Percentiles rank a stretch among this genome's conserved stretches.
Evolutionary conservation across 2,113 vertebrate species (phyloP).

Genomic region (Trinectes maculatus): DNA sequence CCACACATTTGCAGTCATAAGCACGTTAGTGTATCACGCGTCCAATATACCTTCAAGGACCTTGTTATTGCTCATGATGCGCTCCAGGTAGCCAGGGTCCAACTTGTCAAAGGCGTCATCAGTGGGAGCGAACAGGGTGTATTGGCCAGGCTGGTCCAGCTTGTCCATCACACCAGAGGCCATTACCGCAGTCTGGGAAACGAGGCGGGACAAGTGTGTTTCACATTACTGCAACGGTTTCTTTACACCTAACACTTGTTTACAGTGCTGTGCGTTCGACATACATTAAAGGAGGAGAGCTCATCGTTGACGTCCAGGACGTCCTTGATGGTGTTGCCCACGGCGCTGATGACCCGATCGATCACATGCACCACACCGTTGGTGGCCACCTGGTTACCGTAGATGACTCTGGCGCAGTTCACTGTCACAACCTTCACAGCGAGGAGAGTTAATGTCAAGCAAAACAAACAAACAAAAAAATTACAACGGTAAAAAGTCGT

Average conservation of each 20-base stretch:
- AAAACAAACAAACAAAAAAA: too few species aligned
- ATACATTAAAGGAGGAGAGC: conserved; percentile 87
- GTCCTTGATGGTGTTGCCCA: conserved; percentile 87
- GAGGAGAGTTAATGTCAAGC: not conserved
- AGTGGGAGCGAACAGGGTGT: conserved; percentile 94
- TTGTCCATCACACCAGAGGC: conserved; percentile 84
- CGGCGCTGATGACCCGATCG: conserved; percentile 89
- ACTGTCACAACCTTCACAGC: conserved; percentile 92
- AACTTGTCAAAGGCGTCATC: conserved; percentile 90
- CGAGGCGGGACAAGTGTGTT: conserved; percentile 8
- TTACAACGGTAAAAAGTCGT: not conserved
- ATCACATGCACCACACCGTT: conserved; percentile 96
- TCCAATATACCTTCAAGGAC: conserved; percentile 86
- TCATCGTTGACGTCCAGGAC: conserved; percentile 85
- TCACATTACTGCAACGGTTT: not conserved
- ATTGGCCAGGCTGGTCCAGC: conserved; percentile 88
- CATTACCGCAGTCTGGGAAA: conserved; percentile 80
- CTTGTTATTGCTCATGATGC: conserved; percentile 87
- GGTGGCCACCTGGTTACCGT: conserved; percentile 95
- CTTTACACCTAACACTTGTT: not conserved
- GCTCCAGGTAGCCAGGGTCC: conserved; percentile 81
- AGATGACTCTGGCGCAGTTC: conserved; percentile 94
- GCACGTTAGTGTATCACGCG: too few species aligned
- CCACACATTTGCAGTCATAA: too few species aligned
- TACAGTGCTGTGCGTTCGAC: conserved; percentile 20